Base-by-base conservation (phyloP, 2,888 invertebrate species). In the Calephelis perditalis region DNA sequence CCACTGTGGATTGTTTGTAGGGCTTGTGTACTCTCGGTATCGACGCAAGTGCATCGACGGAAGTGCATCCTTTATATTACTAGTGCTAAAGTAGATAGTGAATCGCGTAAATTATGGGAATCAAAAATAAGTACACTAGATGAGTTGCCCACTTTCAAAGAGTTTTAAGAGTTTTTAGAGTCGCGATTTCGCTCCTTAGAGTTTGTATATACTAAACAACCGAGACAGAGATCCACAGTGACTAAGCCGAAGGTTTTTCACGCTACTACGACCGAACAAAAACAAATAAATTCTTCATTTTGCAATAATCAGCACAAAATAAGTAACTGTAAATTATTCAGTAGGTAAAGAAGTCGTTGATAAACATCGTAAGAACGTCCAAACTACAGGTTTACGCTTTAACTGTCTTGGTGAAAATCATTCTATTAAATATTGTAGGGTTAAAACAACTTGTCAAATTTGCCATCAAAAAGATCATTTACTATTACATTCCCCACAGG, bases 321-420 rank as follows among this genome's bases (percentile, higher is more conserved):
- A 46, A 46, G 46, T n/a, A 46, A n/a, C 7, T 46, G 46, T 46
- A n/a, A 46, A n/a, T 46, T 46, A 5, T 46, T 46, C 12, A 7
- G 46, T n/a, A n/a, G n/a, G n/a, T n/a, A 46, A 46, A 46, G 46
- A 46, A 46, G 46, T 26, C 10, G 46, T 46, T n/a, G 11, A 46
- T 5, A 46, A 6, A 5, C n/a, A n/a, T n/a, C 46, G 46, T 46
- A n/a, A 46, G n/a, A 15, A 15, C 12, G 15, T 47, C 47, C 57
- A 12, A 26, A 47, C 47, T 8, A 47, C n/a, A 47, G 12, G 47
- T 15, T 47, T 46, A 46, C 15, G 47, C 8, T 47, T 47, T 5
- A 47, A 47, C 8, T 47, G 47, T 47, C 15, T 47, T 8, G 12
- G 47, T 12, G 47, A 6, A 47, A 47, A 15, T 47, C 7, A 47